Conservation (phyloP, 2,888 invertebrate genomes). For the Germaria angustata region DNA sequence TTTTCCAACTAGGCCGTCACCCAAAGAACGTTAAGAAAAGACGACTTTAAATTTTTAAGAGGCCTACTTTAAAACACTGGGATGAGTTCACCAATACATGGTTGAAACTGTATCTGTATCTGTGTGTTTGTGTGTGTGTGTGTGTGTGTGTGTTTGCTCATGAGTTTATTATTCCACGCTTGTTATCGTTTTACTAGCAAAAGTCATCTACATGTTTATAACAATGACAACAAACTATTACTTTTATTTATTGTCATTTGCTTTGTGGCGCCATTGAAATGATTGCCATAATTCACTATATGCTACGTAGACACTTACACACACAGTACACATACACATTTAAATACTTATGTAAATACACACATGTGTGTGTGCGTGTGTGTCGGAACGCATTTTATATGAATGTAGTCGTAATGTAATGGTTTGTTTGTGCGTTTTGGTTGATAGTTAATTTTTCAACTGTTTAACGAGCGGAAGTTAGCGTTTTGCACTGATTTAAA, state of each 20-base stretch:
- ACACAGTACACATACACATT: not conserved
- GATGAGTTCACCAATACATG: too few species aligned
- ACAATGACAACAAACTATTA: slow-evolving; percentile 75
- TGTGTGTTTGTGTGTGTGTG: not conserved
- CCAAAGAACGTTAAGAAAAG: not conserved
- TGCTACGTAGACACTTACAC: slow-evolving; percentile 6
- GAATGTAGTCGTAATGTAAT: slow-evolving; percentile 13
- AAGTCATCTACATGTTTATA: slow-evolving; percentile 71
- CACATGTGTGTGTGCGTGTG: not conserved
- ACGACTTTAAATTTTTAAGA: not conserved
- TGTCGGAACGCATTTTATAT: slow-evolving; percentile 32
- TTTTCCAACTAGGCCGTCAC: not conserved
- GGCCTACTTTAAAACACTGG: slow-evolving; percentile 4
- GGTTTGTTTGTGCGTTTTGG: slow-evolving; percentile 13
- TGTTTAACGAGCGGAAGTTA: slow-evolving; percentile 79
- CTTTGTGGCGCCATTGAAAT: slow-evolving; percentile 77
- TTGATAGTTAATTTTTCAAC: slow-evolving; percentile 77
- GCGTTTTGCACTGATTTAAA: slow-evolving; percentile 78
- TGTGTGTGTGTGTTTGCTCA: not conserved
- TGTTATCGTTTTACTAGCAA: slow-evolving; percentile 45
- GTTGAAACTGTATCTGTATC: not conserved
- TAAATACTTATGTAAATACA: not conserved
- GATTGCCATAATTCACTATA: slow-evolving; percentile 70
- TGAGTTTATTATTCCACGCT: not conserved
- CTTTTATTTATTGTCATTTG: slow-evolving; percentile 78